These are phyloP conservation scores for Agrotis clavis DNA, from an alignment of 2,888 invertebrate genomes.

Conservation along the genomic window DNA sequence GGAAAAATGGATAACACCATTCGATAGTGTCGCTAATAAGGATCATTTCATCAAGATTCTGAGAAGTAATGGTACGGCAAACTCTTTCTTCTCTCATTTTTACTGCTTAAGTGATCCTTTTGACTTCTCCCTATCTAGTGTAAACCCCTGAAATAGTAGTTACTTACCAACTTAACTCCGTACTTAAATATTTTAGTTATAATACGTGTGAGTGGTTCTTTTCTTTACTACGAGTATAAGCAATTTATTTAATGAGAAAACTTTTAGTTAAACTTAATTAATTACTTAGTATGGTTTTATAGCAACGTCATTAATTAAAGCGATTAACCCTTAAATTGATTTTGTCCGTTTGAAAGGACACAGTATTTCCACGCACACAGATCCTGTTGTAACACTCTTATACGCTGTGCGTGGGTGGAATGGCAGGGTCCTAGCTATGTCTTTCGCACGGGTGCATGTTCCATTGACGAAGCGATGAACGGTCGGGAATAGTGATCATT, in stretches of 20 bases:
- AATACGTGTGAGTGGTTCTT: slow-evolving; percentile 35
- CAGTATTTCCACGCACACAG: too few species aligned
- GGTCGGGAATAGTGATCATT: too few species aligned
- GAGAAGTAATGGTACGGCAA: too few species aligned
- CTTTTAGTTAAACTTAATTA: slow-evolving; percentile 17
- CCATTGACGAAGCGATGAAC: too few species aligned
- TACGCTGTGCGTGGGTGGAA: too few species aligned
- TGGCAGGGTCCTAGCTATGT: too few species aligned
- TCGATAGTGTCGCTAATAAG: too few species aligned
- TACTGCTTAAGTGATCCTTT: slow-evolving; percentile 2
- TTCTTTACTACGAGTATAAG: slow-evolving; percentile 24
- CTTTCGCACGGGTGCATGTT: too few species aligned
- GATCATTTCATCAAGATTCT: too few species aligned
- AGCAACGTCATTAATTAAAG: background rate
- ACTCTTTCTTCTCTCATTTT: background rate
- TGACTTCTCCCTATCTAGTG: background rate
- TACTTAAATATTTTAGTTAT: slow-evolving; percentile 46
- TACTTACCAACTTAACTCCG: slow-evolving; percentile 51
- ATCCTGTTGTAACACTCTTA: too few species aligned
- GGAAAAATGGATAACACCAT: too few species aligned
- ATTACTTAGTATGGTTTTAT: background rate
- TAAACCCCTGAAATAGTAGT: slow-evolving; percentile 41
- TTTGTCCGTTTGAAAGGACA: too few species aligned
- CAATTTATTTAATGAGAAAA: slow-evolving; percentile 43
- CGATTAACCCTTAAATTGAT: background rate